Conservation (phyloP, 2,888 invertebrate species). For the Aricia artaxerxes region DNA sequence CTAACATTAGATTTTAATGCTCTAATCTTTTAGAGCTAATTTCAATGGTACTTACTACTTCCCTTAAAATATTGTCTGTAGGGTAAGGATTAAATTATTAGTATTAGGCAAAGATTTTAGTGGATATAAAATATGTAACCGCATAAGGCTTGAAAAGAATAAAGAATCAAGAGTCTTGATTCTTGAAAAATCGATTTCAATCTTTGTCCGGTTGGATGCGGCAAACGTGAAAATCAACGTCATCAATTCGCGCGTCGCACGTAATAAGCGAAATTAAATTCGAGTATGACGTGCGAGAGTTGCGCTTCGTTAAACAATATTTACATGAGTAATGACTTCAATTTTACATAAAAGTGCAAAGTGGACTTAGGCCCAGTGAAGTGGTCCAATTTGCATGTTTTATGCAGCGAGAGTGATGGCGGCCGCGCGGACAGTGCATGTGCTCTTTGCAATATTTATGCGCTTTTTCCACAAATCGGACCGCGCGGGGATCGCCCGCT, state of each 20-base stretch:
- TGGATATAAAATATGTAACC: too few species aligned
- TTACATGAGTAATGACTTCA: conserved; percentile 67
- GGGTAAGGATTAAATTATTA: too few species aligned
- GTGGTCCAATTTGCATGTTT: conserved; percentile 79
- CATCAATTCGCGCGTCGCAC: background rate
- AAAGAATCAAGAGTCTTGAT: too few species aligned
- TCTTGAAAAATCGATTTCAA: background rate
- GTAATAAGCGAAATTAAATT: conserved; percentile 1
- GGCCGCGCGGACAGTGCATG: conserved; percentile 57
- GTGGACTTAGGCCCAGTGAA: conserved; percentile 71
- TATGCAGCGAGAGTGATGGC: conserved; percentile 71
- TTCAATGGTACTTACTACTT: too few species aligned
- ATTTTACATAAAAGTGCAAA: conserved; percentile 77
- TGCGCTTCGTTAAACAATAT: conserved; percentile 67
- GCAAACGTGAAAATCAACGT: background rate
- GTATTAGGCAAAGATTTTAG: too few species aligned
- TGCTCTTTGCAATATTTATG: conserved; percentile 74
- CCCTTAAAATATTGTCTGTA: too few species aligned
- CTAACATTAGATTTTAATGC: too few species aligned
- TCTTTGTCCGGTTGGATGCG: background rate
- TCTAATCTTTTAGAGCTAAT: too few species aligned
- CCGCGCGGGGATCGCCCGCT: conserved; percentile 53
- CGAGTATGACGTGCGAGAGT: conserved; percentile 22
- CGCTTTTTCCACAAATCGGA: conserved; percentile 74
- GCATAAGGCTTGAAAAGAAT: too few species aligned